These are phyloP conservation scores for Sclerurus mexicanus DNA, from an alignment of 2,113 vertebrate species.

Conservation along the genomic window DNA sequence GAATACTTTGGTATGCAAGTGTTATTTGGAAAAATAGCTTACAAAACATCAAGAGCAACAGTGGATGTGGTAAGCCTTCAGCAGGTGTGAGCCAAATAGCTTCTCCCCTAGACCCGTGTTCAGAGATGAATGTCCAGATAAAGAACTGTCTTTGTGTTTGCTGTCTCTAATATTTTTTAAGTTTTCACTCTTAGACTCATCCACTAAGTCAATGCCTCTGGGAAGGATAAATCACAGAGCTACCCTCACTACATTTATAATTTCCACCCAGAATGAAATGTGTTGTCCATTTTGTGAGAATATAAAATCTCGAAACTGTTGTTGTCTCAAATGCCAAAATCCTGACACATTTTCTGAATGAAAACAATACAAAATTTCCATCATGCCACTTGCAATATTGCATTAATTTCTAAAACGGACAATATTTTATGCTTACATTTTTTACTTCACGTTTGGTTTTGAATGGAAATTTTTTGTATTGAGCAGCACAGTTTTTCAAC, in stretches of 20 bases:
- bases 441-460: background rate
- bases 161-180: background rate
- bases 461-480: background rate
- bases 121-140: background rate
- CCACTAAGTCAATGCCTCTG: background rate
- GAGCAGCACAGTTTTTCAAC: background rate
- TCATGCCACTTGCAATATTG: background rate
- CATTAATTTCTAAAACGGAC: background rate
- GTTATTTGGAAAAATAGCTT: background rate
- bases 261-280: background rate
- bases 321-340: background rate
- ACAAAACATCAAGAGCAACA: background rate
- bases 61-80: background rate
- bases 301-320: background rate
- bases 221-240: conserved; percentile 27
- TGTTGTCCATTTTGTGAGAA: background rate
- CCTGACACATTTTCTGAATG: background rate
- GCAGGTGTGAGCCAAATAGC: background rate
- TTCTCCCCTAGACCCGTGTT: background rate
- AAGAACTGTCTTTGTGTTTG: background rate
- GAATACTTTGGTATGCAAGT: background rate
- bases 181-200: background rate
- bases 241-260: background rate
- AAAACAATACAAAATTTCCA: background rate
- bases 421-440: background rate